Evolutionary conservation across 2,888 invertebrate genomes (phyloP).

Genomic region (Frankliniella fusca): DNA sequence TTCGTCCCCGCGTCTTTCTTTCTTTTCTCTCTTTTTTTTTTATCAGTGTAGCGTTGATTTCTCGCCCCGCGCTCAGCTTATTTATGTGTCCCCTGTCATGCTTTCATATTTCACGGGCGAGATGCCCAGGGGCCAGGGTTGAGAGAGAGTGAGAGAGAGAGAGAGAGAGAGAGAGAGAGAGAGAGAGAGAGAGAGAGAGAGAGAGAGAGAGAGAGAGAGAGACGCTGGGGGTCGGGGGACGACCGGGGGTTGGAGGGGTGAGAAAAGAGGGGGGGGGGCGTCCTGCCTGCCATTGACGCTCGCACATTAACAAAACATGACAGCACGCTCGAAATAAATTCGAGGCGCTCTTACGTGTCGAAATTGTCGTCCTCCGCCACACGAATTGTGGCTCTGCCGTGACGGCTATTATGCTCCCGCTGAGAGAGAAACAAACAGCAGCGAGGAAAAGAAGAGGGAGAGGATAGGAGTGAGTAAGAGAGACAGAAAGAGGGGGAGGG

Average conservation of each 20-base stretch:
- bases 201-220: not conserved
- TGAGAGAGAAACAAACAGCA: too few relatives aligned
- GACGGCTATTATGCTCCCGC: too few relatives aligned
- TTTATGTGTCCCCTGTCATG: constrained; percentile 23
- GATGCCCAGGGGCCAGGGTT: not conserved
- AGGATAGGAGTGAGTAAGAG: too few relatives aligned
- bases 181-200: not conserved
- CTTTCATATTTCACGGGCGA: constrained; percentile 22
- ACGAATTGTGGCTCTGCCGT: too few relatives aligned
- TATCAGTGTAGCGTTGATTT: constrained; percentile 14
- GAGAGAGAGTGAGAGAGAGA: not conserved
- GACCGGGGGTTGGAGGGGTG: too few relatives aligned
- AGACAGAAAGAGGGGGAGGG: too few relatives aligned
- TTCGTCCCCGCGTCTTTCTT: not conserved
- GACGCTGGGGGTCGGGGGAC: too few relatives aligned
- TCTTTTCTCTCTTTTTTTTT: not conserved
- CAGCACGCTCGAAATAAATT: too few relatives aligned
- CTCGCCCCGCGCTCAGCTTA: constrained; percentile 4
- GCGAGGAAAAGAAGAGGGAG: too few relatives aligned
- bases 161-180: not conserved
- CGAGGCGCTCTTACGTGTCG: too few relatives aligned
- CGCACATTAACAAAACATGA: too few relatives aligned
- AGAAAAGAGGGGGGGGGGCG: not conserved
- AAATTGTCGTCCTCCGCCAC: too few relatives aligned
- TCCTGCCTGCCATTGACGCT: not conserved